Evolutionary conservation across 2,888 invertebrate genomes (phyloP).

Genomic region (Mellilla xanthometata): DNA sequence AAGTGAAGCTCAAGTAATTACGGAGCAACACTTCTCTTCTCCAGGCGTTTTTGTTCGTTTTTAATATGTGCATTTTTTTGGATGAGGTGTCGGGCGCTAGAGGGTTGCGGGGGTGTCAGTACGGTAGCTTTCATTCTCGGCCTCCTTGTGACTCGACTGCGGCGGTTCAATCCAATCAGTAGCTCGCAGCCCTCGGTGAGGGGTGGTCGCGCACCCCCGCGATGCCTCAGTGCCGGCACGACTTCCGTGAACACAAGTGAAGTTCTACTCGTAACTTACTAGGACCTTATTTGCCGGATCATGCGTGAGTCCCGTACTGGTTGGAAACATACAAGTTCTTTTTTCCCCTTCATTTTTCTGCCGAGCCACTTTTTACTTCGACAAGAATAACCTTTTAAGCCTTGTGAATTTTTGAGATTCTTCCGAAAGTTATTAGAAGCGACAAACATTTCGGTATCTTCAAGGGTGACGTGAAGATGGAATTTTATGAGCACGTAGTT

Average conservation of each 20-base stretch:
- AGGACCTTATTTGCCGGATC: conserved; percentile 36
- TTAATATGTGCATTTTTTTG: conserved; percentile 69
- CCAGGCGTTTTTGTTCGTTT: conserved; percentile 54
- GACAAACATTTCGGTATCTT: conserved; percentile 18
- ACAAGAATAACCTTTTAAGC: conserved; percentile 26
- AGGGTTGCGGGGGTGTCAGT: conserved; percentile 50
- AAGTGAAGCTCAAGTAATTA: conserved; percentile 50
- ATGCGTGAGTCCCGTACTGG: conserved; percentile 46
- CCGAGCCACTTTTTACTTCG: conserved; percentile 23
- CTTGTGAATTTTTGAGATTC: conserved; percentile 20
- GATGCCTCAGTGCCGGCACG: conserved; percentile 47
- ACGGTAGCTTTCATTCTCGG: conserved; percentile 60
- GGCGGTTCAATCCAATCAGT: conserved; percentile 54
- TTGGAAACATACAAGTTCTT: conserved; percentile 38
- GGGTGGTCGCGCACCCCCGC: conserved; percentile 62
- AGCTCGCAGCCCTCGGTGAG: conserved; percentile 56
- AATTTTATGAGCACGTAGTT: conserved; percentile 16
- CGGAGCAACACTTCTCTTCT: conserved; percentile 55
- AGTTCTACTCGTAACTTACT: conserved; percentile 53
- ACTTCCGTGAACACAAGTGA: conserved; percentile 51
- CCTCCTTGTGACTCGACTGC: conserved; percentile 43
- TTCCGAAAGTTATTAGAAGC: conserved; percentile 22
- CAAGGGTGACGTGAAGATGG: conserved; percentile 6
- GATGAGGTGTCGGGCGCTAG: conserved; percentile 51
- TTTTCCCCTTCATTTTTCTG: conserved; percentile 8